Conservation (phyloP, 2,888 invertebrate genomes). For the Mellilla xanthometata region DNA sequence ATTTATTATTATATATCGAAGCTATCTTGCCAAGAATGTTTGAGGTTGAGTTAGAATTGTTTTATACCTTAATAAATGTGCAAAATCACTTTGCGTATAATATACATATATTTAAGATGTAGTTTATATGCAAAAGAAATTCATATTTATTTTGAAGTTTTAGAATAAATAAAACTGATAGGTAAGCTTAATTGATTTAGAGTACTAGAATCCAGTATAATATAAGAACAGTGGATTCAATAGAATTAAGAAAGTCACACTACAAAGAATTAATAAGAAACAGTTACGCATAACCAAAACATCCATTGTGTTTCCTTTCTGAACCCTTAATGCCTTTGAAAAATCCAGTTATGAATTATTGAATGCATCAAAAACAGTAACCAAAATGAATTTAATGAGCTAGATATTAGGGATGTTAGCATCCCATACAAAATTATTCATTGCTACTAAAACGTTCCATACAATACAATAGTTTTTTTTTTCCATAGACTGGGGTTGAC, state of each 20-base stretch:
- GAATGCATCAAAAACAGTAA: conserved; percentile 62
- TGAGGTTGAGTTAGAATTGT: too few species aligned
- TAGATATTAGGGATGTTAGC: conserved; percentile 76
- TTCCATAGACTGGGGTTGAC: conserved; percentile 71
- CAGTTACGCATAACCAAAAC: conserved; percentile 13
- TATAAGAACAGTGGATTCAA: too few species aligned
- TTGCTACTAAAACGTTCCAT: conserved; percentile 78
- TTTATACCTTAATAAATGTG: too few species aligned
- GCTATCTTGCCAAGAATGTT: too few species aligned
- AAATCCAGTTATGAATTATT: conserved; percentile 40
- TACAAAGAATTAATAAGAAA: conserved; percentile 1
- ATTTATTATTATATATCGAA: too few species aligned
- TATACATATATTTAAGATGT: too few species aligned
- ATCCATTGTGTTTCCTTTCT: conserved; percentile 7
- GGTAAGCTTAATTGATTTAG: too few species aligned
- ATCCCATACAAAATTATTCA: conserved; percentile 80
- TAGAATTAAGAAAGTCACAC: not conserved
- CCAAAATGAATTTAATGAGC: conserved; percentile 79
- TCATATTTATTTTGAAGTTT: too few species aligned
- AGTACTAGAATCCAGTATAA: too few species aligned
- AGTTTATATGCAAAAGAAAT: too few species aligned
- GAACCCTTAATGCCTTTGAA: conserved; percentile 23
- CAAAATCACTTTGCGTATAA: too few species aligned
- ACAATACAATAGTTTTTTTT: conserved; percentile 72
- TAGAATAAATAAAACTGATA: too few species aligned